A percentile compares a stretch with the other conserved stretches of the same genome.
phyloP scores from a whole-genome alignment of 2,888 invertebrate genomes.

The Dryomyza anilis region DNA sequence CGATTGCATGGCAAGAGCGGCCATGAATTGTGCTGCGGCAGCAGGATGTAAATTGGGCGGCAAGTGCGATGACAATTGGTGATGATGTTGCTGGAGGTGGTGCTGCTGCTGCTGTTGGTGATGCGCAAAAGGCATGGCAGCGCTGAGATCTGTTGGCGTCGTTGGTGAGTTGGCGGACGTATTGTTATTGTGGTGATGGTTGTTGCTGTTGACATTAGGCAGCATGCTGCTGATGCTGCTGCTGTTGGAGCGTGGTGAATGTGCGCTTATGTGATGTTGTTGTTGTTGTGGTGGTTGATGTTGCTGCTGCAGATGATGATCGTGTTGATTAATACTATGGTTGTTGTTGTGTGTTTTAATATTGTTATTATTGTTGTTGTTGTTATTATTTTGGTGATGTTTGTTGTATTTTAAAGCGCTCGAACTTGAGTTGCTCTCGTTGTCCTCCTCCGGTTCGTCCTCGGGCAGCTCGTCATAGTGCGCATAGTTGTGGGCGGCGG shows the following conservation, averaged over 20 bases:
- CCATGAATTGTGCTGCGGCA: conserved; percentile 52
- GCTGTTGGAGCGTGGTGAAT: conserved; percentile 15
- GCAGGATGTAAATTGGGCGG: conserved; percentile 42
- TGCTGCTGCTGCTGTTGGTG: conserved; percentile 25
- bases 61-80: conserved; percentile 41
- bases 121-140: not conserved
- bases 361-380: conserved; percentile 34
- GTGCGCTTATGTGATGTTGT: not conserved
- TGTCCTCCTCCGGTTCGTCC: conserved; percentile 38
- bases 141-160: conserved; percentile 32
- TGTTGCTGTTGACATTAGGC: not conserved
- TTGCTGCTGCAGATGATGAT: conserved; percentile 22
- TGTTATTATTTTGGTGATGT: conserved; percentile 28
- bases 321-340: conserved; percentile 16
- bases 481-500: conserved; percentile 22
- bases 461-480: conserved; percentile 36
- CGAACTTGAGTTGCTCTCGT: conserved; percentile 38
- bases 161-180: not conserved
- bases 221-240: not conserved
- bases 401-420: not conserved
- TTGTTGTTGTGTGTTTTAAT: conserved; percentile 26
- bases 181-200: conserved; percentile 12
- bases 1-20: conserved; percentile 55
- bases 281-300: conserved; percentile 20
- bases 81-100: conserved; percentile 3